phyloP scores from a whole-genome alignment of 1,140 invertebrate species.

The Apocrypta bakeri region DNA sequence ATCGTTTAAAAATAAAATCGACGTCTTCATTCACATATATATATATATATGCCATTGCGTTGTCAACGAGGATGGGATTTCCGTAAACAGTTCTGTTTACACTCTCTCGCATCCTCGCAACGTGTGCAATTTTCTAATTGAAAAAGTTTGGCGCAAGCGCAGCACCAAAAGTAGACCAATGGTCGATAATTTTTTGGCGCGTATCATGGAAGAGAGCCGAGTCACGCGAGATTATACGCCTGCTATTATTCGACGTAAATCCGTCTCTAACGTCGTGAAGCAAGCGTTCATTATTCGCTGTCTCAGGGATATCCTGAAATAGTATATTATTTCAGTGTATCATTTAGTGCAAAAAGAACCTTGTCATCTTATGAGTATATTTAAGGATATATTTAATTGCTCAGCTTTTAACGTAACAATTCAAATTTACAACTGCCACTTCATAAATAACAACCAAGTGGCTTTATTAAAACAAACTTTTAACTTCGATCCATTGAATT shows the following conservation, averaged over 20 bases:
- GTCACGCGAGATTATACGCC: not conserved
- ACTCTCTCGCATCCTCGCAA: not conserved
- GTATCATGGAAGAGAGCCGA: not conserved
- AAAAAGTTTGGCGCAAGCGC: not conserved
- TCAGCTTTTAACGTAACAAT: not conserved
- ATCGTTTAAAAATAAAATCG: no score
- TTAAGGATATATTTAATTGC: not conserved
- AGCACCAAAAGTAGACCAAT: not conserved
- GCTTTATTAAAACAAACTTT: not conserved
- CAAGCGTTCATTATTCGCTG: not conserved
- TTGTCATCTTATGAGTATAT: not conserved
- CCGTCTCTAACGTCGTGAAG: not conserved
- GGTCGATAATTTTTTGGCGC: not conserved
- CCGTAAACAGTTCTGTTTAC: not conserved
- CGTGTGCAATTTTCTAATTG: not conserved
- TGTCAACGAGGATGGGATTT: no score
- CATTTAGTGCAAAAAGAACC: no score
- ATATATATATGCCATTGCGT: not conserved
- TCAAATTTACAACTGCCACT: not conserved
- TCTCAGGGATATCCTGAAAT: not conserved
- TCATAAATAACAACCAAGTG: no score
- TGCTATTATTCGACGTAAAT: not conserved
- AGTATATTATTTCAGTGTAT: not conserved
- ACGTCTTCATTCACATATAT: no score
- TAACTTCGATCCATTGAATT: not conserved